phyloP scores from a whole-genome alignment of 2,797 vertebrate species.

The Fistularia commersonii region DNA sequence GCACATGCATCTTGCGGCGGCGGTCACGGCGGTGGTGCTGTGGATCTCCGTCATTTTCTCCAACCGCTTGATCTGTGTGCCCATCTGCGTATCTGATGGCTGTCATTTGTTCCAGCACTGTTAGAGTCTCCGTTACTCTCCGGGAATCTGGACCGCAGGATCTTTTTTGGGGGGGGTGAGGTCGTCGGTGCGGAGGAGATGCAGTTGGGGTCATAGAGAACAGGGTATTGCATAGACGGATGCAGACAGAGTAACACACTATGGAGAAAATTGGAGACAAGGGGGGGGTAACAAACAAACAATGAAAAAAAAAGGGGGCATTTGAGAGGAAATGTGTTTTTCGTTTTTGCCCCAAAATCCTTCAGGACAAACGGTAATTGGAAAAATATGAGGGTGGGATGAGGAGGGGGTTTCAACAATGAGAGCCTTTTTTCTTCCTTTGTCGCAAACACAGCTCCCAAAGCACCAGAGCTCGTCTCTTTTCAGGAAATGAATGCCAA shows the following conservation, averaged over 20 bases:
- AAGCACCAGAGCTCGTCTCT: constrained; percentile 12
- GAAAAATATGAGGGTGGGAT: constrained; percentile 69
- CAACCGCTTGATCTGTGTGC: constrained; percentile 54
- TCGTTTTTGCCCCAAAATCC: constrained; percentile 56
- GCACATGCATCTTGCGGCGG: too few species aligned
- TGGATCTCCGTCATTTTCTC: constrained; percentile 39
- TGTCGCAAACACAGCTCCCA: constrained; percentile 33
- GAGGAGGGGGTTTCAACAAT: constrained; percentile 65
- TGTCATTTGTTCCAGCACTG: constrained; percentile 69
- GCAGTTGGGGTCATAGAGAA: constrained; percentile 31
- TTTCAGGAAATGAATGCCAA: constrained; percentile 20
- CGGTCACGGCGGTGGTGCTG: constrained; percentile 23
- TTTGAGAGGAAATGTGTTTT: constrained; percentile 76
- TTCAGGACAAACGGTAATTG: constrained; percentile 69
- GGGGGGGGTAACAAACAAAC: constrained; percentile 5
- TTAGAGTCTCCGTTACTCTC: constrained; percentile 56
- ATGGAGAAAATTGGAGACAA: constrained; percentile 14
- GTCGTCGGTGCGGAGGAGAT: background rate
- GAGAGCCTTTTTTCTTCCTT: constrained; percentile 50
- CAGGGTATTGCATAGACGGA: constrained; percentile 27
- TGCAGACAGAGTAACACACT: constrained; percentile 24
- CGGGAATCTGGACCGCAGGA: constrained; percentile 67
- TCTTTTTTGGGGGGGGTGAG: constrained; percentile 37
- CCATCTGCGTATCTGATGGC: constrained; percentile 62
- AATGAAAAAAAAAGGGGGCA: constrained; percentile 31